Conservation (phyloP, 2,113 vertebrate genomes). For the Ceuthmochares aereus region DNA sequence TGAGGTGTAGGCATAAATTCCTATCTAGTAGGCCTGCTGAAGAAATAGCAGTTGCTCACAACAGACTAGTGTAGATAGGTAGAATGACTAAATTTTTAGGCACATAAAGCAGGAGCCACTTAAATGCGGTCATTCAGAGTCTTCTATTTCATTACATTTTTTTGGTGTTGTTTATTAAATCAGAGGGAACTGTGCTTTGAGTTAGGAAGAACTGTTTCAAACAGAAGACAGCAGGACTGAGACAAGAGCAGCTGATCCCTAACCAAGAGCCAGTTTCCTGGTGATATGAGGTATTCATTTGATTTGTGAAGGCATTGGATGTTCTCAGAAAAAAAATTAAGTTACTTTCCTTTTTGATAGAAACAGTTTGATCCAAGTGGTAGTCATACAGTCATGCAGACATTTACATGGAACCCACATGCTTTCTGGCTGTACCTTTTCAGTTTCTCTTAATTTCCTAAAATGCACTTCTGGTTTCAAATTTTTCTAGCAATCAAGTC, state of each 20-base stretch:
- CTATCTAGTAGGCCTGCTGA: background rate
- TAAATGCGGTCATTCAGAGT: background rate
- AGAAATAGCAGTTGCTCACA: background rate
- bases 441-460: background rate
- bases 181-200: background rate
- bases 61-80: background rate
- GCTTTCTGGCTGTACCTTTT: background rate
- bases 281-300: background rate
- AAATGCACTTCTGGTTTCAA: background rate
- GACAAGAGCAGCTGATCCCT: background rate
- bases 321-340: background rate
- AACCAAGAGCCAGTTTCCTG: background rate
- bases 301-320: background rate
- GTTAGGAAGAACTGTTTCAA: background rate
- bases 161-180: background rate
- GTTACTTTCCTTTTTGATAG: background rate
- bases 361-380: background rate
- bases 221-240: background rate
- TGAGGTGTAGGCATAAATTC: background rate
- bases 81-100: background rate
- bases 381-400: background rate
- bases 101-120: background rate
- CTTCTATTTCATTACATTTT: background rate
- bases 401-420: background rate
- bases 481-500: background rate